Percentiles rank a stretch among this genome's conserved stretches.
Conservation (phyloP, 2,888 invertebrate genomes). For the Andricus curvator region DNA sequence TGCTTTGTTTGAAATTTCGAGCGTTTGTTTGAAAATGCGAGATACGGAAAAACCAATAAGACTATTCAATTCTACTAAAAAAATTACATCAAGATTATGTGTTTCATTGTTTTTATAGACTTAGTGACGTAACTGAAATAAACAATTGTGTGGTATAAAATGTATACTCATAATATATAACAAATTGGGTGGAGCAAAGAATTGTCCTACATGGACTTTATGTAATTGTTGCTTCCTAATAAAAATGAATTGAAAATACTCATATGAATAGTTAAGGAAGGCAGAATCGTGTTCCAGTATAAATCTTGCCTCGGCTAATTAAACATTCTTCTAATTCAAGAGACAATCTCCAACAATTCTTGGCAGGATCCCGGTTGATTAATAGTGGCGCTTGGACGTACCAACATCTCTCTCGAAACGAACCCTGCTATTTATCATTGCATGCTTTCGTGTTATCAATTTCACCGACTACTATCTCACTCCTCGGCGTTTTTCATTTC, state of each 20-base stretch:
- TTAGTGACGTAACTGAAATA: too few species aligned
- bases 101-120: too few species aligned
- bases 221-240: too few species aligned
- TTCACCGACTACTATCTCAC: conserved; percentile 45
- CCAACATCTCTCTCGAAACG: conserved; percentile 43
- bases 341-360: conserved; percentile 46
- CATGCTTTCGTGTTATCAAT: conserved; percentile 50
- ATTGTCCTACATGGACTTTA: too few species aligned
- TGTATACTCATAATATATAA: too few species aligned
- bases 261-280: not conserved
- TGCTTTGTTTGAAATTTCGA: too few species aligned
- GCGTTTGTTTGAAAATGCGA: too few species aligned
- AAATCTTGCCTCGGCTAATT: conserved; percentile 41
- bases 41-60: too few species aligned
- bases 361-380: conserved; percentile 49
- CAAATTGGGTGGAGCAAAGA: too few species aligned
- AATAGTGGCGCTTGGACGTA: conserved; percentile 45
- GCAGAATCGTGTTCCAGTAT: conserved; percentile 3
- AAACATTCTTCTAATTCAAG: conserved; percentile 51
- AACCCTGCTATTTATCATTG: conserved; percentile 49
- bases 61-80: too few species aligned
- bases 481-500: conserved; percentile 44
- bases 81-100: too few species aligned
- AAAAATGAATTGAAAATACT: not conserved
- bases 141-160: too few species aligned